phyloP scores from a whole-genome alignment of 2,797 vertebrate genomes.

The Macrochelys suwanniensis region DNA sequence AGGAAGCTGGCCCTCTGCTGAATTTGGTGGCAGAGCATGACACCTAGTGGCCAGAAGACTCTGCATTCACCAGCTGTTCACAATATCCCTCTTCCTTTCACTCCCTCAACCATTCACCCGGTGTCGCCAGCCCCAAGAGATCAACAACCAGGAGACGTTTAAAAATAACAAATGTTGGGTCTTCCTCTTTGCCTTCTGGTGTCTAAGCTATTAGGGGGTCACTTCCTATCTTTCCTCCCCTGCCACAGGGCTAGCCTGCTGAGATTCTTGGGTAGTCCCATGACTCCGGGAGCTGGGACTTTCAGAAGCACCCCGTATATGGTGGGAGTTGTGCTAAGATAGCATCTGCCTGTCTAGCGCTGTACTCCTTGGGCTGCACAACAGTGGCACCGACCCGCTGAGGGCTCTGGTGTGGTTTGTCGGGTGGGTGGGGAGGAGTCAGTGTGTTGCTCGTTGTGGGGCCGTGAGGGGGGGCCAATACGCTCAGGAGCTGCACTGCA shows the following conservation, averaged over 20 bases:
- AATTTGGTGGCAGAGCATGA: neutral
- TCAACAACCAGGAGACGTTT: neutral
- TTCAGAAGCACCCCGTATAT: neutral
- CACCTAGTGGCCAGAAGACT: neutral
- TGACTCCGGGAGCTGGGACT: neutral
- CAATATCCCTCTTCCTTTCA: neutral
- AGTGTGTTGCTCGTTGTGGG: too few species aligned
- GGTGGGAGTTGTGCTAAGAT: neutral
- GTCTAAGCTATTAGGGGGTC: neutral
- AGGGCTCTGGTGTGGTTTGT: too few species aligned
- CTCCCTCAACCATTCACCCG: neutral
- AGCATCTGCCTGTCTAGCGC: neutral
- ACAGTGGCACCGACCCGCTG: too few species aligned
- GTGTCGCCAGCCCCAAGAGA: neutral
- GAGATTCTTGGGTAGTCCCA: neutral
- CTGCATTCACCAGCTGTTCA: neutral
- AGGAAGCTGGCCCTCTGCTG: neutral
- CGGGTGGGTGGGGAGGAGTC: too few species aligned
- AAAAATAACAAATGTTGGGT: neutral
- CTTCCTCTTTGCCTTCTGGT: neutral
- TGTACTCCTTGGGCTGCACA: too few species aligned
- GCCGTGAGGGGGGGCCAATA: too few species aligned
- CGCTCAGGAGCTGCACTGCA: too few species aligned
- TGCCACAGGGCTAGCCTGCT: neutral
- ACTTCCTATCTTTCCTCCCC: neutral